A percentile compares a stretch with the other conserved stretches of the same genome.
Evolutionary conservation across 1,140 invertebrate species (phyloP).

Genomic region (Wasmannia auropunctata): DNA sequence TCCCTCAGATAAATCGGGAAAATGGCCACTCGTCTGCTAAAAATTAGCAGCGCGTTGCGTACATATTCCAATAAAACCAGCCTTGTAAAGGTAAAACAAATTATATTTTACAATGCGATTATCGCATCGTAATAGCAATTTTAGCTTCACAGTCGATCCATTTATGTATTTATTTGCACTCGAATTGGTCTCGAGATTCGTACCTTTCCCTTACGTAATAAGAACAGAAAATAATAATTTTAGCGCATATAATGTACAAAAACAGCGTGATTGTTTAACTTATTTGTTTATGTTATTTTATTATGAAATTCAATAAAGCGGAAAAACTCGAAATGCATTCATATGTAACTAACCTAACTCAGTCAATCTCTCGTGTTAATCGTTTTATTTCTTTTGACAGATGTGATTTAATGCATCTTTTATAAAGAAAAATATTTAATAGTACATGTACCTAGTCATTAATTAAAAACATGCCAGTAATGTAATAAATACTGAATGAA

Average conservation of each 20-base stretch:
- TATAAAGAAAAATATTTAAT: neutral
- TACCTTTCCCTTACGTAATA: constrained; percentile 65
- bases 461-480: neutral
- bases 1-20: constrained; percentile 72
- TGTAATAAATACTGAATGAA: neutral
- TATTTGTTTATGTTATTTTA: neutral
- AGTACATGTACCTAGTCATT: neutral
- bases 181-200: neutral
- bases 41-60: constrained; percentile 79
- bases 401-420: neutral
- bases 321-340: neutral
- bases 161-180: constrained; percentile 13
- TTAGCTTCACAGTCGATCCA: neutral
- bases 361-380: neutral
- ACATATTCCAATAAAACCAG: constrained; percentile 82
- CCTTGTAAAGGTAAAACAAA: constrained; percentile 77
- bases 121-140: neutral
- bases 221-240: constrained; percentile 32
- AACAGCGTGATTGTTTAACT: neutral
- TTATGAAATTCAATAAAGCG: neutral
- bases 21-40: constrained; percentile 85
- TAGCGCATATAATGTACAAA: neutral
- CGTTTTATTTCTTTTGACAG: constrained; percentile 10
- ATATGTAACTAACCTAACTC: constrained; percentile 13
- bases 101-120: neutral